Percentiles rank a stretch among this genome's conserved stretches.
These are phyloP conservation scores for Drosophila novamexicana DNA, from an alignment of 1,140 invertebrate genomes.

Conservation along the genomic window DNA sequence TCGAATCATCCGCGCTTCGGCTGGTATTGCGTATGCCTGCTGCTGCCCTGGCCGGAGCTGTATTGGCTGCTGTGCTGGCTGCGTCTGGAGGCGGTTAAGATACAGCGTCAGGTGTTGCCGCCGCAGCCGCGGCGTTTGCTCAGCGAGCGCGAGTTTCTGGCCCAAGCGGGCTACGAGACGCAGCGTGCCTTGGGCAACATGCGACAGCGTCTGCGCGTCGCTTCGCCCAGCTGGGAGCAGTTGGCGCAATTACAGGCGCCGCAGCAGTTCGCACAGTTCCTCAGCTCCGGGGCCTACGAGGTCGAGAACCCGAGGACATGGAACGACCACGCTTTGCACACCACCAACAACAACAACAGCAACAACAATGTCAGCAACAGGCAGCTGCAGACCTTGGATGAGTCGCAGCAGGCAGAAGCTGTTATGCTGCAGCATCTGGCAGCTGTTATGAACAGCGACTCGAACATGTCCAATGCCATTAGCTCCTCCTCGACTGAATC, in stretches of 20 bases:
- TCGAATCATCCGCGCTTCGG: conserved; percentile 17
- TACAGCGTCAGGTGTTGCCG: conserved; percentile 1
- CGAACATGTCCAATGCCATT: background rate
- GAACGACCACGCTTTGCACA: background rate
- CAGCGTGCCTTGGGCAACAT: conserved; percentile 1
- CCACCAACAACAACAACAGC: background rate
- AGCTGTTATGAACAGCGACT: background rate
- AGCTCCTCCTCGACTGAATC: background rate
- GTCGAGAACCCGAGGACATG: background rate
- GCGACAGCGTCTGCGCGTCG: background rate
- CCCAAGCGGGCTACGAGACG: conserved; percentile 9
- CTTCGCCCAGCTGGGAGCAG: conserved; percentile 21
- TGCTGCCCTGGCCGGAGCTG: conserved; percentile 19
- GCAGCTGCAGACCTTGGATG: background rate
- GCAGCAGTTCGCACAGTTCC: conserved; percentile 15
- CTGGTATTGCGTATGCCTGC: background rate
- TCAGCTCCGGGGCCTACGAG: conserved; percentile 11
- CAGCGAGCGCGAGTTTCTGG: conserved; percentile 1
- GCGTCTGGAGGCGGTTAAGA: background rate
- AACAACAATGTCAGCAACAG: background rate
- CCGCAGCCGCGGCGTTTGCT: background rate
- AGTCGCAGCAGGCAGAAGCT: background rate
- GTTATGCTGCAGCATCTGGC: conserved; percentile 6
- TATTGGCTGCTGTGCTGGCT: background rate
- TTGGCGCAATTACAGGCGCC: conserved; percentile 1